Percentiles rank a stretch among this genome's conserved stretches.
Conservation (phyloP, 2,888 invertebrate genomes). For the Cepaea hortensis region DNA sequence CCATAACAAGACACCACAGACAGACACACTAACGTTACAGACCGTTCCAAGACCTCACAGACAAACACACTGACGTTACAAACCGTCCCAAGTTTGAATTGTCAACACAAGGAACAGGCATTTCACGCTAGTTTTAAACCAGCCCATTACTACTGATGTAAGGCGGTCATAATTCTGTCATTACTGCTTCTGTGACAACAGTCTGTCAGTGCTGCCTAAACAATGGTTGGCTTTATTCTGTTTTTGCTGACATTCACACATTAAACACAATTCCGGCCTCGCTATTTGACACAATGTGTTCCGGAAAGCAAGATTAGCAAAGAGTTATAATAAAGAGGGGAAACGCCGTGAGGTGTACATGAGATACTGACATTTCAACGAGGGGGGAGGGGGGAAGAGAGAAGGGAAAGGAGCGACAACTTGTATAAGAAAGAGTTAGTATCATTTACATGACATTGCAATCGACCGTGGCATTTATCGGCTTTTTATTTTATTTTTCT, state of each 20-base stretch:
- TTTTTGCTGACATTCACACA: conserved; percentile 1
- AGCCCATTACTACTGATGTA: background rate
- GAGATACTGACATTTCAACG: background rate
- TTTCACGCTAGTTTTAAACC: background rate
- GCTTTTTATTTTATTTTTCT: too few species aligned
- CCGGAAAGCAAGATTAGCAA: background rate
- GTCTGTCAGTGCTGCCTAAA: background rate
- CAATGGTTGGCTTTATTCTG: background rate
- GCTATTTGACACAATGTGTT: background rate
- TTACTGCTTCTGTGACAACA: background rate
- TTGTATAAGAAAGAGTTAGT: background rate
- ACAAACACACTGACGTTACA: too few species aligned
- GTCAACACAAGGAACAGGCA: background rate
- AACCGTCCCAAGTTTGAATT: background rate
- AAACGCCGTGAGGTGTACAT: background rate
- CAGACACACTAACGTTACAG: too few species aligned
- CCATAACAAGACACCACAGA: too few species aligned
- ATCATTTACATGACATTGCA: too few species aligned
- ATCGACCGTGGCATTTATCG: too few species aligned
- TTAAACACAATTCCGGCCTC: background rate
- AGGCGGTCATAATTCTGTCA: background rate
- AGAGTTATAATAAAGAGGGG: background rate
- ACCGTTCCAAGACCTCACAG: too few species aligned
- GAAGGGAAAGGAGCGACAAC: background rate
- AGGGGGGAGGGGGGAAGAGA: background rate